These are phyloP conservation scores for Gambusia yucatana DNA, from an alignment of 2,797 vertebrate genomes.

Conservation along the genomic window DNA sequence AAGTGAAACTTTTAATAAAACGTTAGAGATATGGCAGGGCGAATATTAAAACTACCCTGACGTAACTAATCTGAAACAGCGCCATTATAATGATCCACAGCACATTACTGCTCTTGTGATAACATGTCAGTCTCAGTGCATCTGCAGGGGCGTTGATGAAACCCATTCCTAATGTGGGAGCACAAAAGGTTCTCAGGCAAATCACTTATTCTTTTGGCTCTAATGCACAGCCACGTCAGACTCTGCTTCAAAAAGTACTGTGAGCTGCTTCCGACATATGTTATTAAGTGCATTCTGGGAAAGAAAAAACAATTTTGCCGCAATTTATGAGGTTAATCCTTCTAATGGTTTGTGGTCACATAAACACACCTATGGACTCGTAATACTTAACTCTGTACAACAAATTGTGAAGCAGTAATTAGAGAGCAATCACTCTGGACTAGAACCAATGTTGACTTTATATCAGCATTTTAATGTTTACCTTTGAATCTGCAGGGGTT, in stretches of 20 bases:
- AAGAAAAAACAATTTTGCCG: constrained; percentile 8
- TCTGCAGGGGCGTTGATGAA: constrained; percentile 30
- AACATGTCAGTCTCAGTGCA: constrained; percentile 21
- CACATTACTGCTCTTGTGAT: constrained; percentile 18
- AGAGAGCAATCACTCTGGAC: not conserved
- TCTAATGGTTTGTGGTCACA: constrained; percentile 36
- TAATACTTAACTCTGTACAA: constrained; percentile 14
- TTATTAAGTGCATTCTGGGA: constrained; percentile 38
- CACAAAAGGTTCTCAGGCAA: constrained; percentile 42
- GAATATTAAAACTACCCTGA: constrained; percentile 14
- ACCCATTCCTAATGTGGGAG: constrained; percentile 28
- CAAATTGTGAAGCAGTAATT: constrained; percentile 25
- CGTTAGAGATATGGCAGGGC: not conserved
- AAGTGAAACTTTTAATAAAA: constrained; percentile 1
- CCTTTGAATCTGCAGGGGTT: not conserved
- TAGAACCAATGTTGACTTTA: constrained; percentile 6
- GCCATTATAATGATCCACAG: constrained; percentile 19
- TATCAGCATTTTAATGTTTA: constrained; percentile 7
- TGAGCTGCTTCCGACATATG: constrained; percentile 13
- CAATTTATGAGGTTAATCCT: constrained; percentile 40
- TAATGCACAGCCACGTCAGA: constrained; percentile 35
- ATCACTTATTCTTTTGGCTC: constrained; percentile 43
- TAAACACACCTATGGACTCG: constrained; percentile 27
- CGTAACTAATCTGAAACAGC: constrained; percentile 22
- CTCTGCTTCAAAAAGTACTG: constrained; percentile 48